Evolutionary conservation across 2,113 vertebrate species (phyloP), one percentile per base, ranked within the genome.

Genomic region (Clinocottus analis): DNA sequence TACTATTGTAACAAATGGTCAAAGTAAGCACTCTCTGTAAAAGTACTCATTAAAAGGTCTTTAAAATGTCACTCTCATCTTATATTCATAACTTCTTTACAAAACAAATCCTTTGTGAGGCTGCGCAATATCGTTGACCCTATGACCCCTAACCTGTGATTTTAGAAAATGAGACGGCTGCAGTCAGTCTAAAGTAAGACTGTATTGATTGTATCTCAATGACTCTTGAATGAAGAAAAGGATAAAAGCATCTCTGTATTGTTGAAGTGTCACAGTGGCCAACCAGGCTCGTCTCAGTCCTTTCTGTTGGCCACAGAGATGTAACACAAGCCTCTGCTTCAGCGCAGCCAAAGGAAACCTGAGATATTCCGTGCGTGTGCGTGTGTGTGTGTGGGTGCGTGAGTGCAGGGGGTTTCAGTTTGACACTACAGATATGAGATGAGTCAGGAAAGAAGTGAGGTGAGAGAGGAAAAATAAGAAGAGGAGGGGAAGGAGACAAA

Each of bases 301-400:
- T 87, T 83, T 90, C 79, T 90, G 68, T 75, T 35, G 60, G 62
- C 41, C 43, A 45, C 68, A 70, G 79, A 90, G 79, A 81, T 73
- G 84, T 76, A 90, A 91, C 66, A 77, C 62, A 60, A 91, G 49
- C 74, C 79, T 83, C 66, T 53, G 80, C 82, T 66, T 79, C 80
- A 70, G 82, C 27, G 12, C 70, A 8, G 69, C n/a, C 71, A 65
- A 35, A 37, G 64, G 89, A 86, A 85, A 92, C 81, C 71, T 58
- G 85, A 91, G 77, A 70, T 51, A 67, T 51, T 27, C 19, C 9
- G 71, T 19, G 14, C 39, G 41, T 27, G 29, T 33, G 29, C 8
- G 31, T 35, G 59, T 11, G 17, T 21, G 29, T 11, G 17, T 60
- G 60, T 3, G 61, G 9, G 62, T 51, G 67, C 49, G 60, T 23